These are phyloP conservation scores for Augochlorella aurata DNA, from an alignment of 2,888 invertebrate genomes.

Conservation along the genomic window DNA sequence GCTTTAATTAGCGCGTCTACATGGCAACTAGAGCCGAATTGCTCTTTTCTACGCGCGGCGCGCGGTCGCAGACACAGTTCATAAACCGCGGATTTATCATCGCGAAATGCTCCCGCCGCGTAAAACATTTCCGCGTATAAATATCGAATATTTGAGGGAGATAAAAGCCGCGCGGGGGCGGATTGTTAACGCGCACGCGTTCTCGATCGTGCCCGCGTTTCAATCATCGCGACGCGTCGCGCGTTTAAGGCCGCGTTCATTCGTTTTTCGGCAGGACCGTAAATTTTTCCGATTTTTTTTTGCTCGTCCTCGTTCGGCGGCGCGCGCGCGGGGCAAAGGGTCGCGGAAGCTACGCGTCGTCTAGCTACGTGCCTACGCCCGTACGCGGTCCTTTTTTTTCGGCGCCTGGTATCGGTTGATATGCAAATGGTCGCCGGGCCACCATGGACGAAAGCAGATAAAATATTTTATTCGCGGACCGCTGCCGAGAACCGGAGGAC, in stretches of 20 bases:
- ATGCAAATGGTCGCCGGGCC: conserved; percentile 57
- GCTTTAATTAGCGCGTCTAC: conserved; percentile 35
- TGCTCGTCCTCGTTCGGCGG: background rate
- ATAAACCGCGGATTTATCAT: conserved; percentile 31
- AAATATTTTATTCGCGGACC: conserved; percentile 57
- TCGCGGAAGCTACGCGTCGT: conserved; percentile 29
- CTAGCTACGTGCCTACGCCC: conserved; percentile 32
- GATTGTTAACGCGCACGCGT: conserved; percentile 5
- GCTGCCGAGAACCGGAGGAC: conserved; percentile 26
- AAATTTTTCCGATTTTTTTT: conserved; percentile 36
- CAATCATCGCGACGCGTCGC: conserved; percentile 32
- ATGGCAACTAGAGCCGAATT: conserved; percentile 22
- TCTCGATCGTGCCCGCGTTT: conserved; percentile 39
- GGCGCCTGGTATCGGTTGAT: conserved; percentile 51
- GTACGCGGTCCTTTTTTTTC: conserved; percentile 23
- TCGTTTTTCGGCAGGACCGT: conserved; percentile 43
- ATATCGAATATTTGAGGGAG: conserved; percentile 41
- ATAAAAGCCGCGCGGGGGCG: background rate
- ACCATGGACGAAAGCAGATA: conserved; percentile 49
- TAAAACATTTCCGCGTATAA: conserved; percentile 26
- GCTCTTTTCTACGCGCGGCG: conserved; percentile 24
- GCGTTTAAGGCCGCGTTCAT: conserved; percentile 45
- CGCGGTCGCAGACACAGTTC: conserved; percentile 15
- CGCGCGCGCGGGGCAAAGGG: background rate
- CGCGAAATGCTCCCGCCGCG: conserved; percentile 19